A percentile compares a stretch with the other conserved stretches of the same genome.
Conservation (phyloP, 2,888 invertebrate species). For the Augiades crinisus region DNA sequence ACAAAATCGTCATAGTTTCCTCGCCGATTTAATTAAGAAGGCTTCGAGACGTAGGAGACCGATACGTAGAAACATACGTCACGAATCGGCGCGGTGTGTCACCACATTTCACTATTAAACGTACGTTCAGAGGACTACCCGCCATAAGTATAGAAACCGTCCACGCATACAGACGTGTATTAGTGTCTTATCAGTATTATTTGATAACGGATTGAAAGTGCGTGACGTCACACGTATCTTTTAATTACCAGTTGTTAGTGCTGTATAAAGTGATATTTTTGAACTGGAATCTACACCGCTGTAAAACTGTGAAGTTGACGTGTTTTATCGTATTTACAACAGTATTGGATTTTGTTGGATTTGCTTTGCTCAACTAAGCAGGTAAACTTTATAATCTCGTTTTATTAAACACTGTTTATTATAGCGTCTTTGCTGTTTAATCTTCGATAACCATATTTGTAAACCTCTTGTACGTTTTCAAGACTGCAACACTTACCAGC, state of each 20-base stretch:
- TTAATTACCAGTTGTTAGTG: neutral
- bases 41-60: slow-evolving; percentile 7
- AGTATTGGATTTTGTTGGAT: slow-evolving; percentile 14
- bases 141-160: slow-evolving; percentile 5
- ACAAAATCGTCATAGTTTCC: neutral
- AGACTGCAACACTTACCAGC: no score
- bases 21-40: neutral
- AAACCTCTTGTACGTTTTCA: no score
- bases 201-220: slow-evolving; percentile 5
- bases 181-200: slow-evolving; percentile 4
- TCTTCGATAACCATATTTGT: no score
- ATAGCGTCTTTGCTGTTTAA: neutral
- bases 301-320: neutral
- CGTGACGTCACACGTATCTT: no score
- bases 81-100: slow-evolving; percentile 13
- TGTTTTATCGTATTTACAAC: slow-evolving; percentile 4
- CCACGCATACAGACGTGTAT: slow-evolving; percentile 10
- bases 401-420: neutral
- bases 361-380: slow-evolving; percentile 6
- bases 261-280: slow-evolving; percentile 9
- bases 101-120: slow-evolving; percentile 16
- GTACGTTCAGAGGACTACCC: neutral
- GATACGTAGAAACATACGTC: slow-evolving; percentile 19
- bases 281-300: neutral
- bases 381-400: slow-evolving; percentile 12